Base-by-base conservation (phyloP, 2,113 vertebrate genomes). In the Labeo catla region DNA sequence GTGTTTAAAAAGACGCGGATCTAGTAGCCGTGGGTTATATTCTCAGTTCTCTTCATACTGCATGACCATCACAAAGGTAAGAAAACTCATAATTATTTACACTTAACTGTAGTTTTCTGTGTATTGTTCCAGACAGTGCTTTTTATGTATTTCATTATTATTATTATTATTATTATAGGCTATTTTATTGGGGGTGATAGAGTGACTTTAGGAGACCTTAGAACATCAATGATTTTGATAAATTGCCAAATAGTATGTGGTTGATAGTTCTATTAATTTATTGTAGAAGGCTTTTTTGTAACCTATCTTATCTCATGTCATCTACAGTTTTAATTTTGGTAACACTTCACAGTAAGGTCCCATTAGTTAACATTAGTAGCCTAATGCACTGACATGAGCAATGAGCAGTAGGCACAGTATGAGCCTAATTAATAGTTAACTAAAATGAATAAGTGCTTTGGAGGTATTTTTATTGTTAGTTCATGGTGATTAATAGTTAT, bases 1-100 rank as follows among this genome's bases (percentile, higher is more conserved):
- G n/a, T 23, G 39, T 81, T 49, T 70, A 68, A 83, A 68, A 66
- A 83, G 16, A 70, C 81, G 81, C 65, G 65, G 81, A 83, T 70
- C 16, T 54, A 54, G 43, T 23, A 50, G 15, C 16, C 43, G n/a
- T 11, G 65, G 65, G n/a, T 23, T n/a, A 15, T 11, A 81, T n/a
- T 15, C 52, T 80, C 16, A 28, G 15, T 49, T 52, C 45, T 43
- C 16, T n/a, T 43, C 81, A 72, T 73, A 73, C 21, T 57, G 68
- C 39, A 57, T 43, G 47, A 28, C 19, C 63, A 70, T 70, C 47
- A 74, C 68, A 73, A 84, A 84, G 82, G 82, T 84, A 84, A 74
- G 82, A 59, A 81, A 47, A 11, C 21, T n/a, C 19, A 61, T n/a
- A 61, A 61, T 61, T n/a, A 59, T 57, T 39, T 78, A 16, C 12